phyloP scores from a whole-genome alignment of 1,140 invertebrate species.

The Zaprionus vittiger region DNA sequence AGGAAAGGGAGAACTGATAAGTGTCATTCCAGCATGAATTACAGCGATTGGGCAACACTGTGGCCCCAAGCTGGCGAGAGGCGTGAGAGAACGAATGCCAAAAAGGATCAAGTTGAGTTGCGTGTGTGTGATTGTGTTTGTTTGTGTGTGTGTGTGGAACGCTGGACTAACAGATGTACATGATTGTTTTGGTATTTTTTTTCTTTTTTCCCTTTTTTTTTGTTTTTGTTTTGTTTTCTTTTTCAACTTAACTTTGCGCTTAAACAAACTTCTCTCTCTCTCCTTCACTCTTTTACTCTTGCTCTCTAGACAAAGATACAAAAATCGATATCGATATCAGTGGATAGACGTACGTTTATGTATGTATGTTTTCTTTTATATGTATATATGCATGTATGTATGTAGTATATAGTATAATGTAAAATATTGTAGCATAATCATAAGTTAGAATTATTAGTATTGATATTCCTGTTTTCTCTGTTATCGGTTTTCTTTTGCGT shows the following conservation, averaged over 20 bases:
- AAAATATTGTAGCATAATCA: slow-evolving; percentile 67
- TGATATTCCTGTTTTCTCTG: slow-evolving; percentile 16
- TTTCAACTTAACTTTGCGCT: slow-evolving; percentile 66
- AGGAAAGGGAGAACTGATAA: slow-evolving; percentile 12
- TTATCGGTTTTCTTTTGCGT: slow-evolving; percentile 3
- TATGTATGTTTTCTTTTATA: slow-evolving; percentile 20
- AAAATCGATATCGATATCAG: slow-evolving; percentile 37
- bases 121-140: not conserved
- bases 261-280: slow-evolving; percentile 48
- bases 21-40: slow-evolving; percentile 25
- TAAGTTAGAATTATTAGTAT: slow-evolving; percentile 73
- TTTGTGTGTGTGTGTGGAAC: not conserved
- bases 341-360: slow-evolving; percentile 33
- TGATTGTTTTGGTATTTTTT: not conserved
- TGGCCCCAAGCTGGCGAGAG: not conserved
- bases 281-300: not conserved
- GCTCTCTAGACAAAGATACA: slow-evolving; percentile 2
- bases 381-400: slow-evolving; percentile 17
- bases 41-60: slow-evolving; percentile 35
- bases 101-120: slow-evolving; percentile 19
- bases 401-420: slow-evolving; percentile 56
- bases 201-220: slow-evolving; percentile 4
- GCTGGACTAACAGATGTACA: not conserved
- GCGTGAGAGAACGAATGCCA: slow-evolving; percentile 3
- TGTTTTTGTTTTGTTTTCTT: slow-evolving; percentile 31